These are phyloP conservation scores for Orchestes rusci DNA, from an alignment of 2,888 invertebrate genomes.

Conservation along the genomic window DNA sequence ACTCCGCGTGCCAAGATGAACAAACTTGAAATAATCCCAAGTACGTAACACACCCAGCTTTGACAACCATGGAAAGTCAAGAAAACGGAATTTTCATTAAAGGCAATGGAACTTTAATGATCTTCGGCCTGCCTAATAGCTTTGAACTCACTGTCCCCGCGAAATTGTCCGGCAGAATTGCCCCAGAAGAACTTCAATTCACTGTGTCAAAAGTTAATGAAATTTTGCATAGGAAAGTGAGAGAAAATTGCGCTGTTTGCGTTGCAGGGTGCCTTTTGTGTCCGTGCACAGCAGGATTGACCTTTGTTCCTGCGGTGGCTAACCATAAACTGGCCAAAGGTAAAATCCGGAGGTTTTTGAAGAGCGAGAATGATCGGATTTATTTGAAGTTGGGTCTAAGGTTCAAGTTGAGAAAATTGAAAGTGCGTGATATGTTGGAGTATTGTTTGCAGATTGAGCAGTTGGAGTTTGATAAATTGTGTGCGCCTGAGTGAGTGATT, in stretches of 20 bases:
- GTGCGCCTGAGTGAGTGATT: constrained; percentile 14
- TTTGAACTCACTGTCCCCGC: constrained; percentile 30
- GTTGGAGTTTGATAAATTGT: too few species aligned
- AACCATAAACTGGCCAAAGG: constrained; percentile 28
- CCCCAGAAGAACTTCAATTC: constrained; percentile 34
- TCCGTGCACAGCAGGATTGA: constrained; percentile 33
- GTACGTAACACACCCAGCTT: constrained; percentile 2
- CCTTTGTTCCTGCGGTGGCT: constrained; percentile 30
- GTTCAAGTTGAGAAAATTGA: too few species aligned
- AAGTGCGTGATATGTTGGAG: too few species aligned
- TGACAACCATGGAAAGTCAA: constrained; percentile 7
- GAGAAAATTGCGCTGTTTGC: constrained; percentile 28
- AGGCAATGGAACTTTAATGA: constrained; percentile 30
- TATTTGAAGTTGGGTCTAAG: constrained; percentile 33
- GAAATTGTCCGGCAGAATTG: constrained; percentile 28
- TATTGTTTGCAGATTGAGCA: constrained; percentile 33
- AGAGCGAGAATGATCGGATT: constrained; percentile 31
- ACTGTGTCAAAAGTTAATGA: constrained; percentile 32
- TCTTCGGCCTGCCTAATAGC: constrained; percentile 33
- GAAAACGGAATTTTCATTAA: constrained; percentile 6
- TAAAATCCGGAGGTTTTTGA: constrained; percentile 26
- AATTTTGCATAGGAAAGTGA: constrained; percentile 25
- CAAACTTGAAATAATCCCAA: background rate
- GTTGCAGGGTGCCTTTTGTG: constrained; percentile 31
- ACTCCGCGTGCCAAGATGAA: too few species aligned